Percentiles rank a stretch among this genome's conserved stretches.
These are phyloP conservation scores for Xyrauchen texanus DNA, from an alignment of 2,113 vertebrate genomes.

Conservation along the genomic window DNA sequence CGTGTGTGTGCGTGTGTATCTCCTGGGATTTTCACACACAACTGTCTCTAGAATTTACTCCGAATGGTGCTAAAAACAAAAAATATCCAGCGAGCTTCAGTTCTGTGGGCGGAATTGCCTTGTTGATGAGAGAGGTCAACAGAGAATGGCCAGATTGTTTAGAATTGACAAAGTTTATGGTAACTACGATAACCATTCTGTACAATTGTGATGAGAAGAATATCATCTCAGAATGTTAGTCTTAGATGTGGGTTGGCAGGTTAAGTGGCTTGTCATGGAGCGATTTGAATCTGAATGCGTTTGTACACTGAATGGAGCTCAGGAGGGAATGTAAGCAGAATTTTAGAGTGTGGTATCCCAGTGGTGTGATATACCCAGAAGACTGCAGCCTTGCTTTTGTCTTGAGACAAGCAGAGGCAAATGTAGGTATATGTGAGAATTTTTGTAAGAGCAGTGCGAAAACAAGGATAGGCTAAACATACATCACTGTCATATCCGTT, in stretches of 20 bases:
- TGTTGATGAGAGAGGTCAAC: too few species aligned
- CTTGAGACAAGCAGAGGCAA: neutral
- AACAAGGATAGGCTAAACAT: neutral
- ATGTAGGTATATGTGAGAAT: neutral
- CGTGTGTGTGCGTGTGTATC: neutral
- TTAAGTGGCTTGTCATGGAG: slow-evolving; percentile 45
- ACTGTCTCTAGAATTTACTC: too few species aligned
- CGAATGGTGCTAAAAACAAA: too few species aligned
- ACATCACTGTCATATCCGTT: neutral
- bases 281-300: slow-evolving; percentile 62
- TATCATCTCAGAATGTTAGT: too few species aligned
- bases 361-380: slow-evolving; percentile 21
- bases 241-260: too few species aligned
- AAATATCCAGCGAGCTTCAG: too few species aligned
- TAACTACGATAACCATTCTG: too few species aligned
- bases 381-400: neutral
- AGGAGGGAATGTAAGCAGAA: slow-evolving; percentile 23
- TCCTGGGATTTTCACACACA: too few species aligned
- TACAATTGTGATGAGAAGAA: neutral
- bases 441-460: neutral
- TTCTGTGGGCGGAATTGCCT: too few species aligned
- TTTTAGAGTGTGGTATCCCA: neutral
- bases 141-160: too few species aligned
- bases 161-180: too few species aligned
- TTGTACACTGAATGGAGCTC: slow-evolving; percentile 53